Percentiles rank a stretch among this genome's conserved stretches.
Conservation (phyloP, 2,888 invertebrate genomes). For the Agrochola lychnidis region DNA sequence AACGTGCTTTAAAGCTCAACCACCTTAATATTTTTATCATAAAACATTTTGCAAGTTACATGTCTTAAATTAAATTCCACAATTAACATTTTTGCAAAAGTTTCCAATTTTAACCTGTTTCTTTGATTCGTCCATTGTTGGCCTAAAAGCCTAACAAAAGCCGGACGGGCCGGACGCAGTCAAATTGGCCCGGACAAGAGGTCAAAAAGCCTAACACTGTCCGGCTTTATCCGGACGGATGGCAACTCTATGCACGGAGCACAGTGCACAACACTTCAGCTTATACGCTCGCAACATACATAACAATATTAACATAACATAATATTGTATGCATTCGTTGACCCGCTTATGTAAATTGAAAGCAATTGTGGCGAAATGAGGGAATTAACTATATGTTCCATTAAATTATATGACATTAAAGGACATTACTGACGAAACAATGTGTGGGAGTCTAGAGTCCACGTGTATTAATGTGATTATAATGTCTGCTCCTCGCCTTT, state of each 20-base stretch:
- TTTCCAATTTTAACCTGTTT: too few relatives aligned
- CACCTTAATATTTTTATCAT: too few relatives aligned
- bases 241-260: constrained; percentile 42
- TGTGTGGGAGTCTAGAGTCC: constrained; percentile 15
- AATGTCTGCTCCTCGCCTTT: constrained; percentile 40
- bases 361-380: constrained; percentile 70
- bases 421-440: constrained; percentile 44
- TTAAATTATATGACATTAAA: constrained; percentile 53
- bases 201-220: too few relatives aligned
- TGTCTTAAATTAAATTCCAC: too few relatives aligned
- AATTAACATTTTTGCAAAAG: too few relatives aligned
- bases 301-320: constrained; percentile 6
- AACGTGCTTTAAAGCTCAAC: too few relatives aligned
- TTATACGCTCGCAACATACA: constrained; percentile 51
- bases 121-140: too few relatives aligned
- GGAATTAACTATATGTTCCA: constrained; percentile 63
- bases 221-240: too few relatives aligned
- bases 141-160: too few relatives aligned
- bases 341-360: constrained; percentile 72
- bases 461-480: constrained; percentile 48
- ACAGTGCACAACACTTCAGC: constrained; percentile 60
- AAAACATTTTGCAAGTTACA: too few relatives aligned
- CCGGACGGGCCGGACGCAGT: too few relatives aligned
- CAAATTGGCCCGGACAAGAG: too few relatives aligned
- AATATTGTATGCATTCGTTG: constrained; percentile 67